Conservation (phyloP, 2,888 invertebrate species). For the Noctua fimbriata region DNA sequence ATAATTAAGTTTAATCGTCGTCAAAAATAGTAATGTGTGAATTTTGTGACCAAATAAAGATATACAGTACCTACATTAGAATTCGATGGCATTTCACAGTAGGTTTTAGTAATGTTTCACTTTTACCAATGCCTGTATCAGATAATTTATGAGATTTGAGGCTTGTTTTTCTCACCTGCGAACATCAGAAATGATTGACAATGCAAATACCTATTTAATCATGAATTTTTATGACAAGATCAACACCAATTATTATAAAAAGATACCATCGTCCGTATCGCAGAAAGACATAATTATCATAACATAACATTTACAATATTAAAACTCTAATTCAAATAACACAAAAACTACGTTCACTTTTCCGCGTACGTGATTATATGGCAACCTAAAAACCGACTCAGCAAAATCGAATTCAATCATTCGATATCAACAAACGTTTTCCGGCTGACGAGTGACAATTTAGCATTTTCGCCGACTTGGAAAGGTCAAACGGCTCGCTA, state of each 20-base stretch:
- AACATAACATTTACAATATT: neutral
- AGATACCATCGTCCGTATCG: neutral
- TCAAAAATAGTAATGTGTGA: conserved; percentile 1
- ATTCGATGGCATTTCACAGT: neutral
- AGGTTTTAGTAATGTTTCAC: neutral
- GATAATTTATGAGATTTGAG: neutral
- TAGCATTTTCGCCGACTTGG: conserved; percentile 24
- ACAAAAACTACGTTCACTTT: conserved; percentile 10
- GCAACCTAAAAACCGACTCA: conserved; percentile 12
- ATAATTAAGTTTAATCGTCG: conserved; percentile 11
- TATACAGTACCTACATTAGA: neutral
- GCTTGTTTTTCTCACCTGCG: neutral
- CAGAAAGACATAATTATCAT: neutral
- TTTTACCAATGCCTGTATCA: neutral
- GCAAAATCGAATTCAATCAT: conserved; percentile 25
- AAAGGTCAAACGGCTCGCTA: conserved; percentile 22
- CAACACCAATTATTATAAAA: neutral
- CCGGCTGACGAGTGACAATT: conserved; percentile 25
- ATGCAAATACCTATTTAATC: neutral
- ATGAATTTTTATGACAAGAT: neutral
- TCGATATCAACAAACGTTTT: conserved; percentile 31
- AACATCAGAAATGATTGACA: neutral
- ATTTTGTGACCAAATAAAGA: neutral
- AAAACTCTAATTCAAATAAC: neutral
- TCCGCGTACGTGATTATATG: conserved; percentile 43